Conservation (phyloP, 2,888 invertebrate species). For the Agrochola circellaris region DNA sequence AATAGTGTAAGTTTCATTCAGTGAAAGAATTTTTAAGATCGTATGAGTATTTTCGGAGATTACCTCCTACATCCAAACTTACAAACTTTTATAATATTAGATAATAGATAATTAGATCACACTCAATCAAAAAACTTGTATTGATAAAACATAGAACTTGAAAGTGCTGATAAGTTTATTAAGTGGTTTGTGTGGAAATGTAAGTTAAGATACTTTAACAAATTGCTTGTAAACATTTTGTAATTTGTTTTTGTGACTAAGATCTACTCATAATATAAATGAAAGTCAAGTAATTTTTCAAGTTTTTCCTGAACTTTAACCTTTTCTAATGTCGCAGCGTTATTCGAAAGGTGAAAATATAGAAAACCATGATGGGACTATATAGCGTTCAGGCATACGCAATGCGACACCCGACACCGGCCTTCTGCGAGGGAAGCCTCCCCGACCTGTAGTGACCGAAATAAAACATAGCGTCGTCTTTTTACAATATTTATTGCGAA, state of each 20-base stretch:
- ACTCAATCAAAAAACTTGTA: not conserved
- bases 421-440: constrained; percentile 6
- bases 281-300: constrained; percentile 3
- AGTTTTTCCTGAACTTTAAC: constrained; percentile 43
- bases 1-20: too few species aligned
- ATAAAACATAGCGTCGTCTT: constrained; percentile 55
- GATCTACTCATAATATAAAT: constrained; percentile 13
- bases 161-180: not conserved
- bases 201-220: not conserved
- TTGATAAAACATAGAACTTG: not conserved
- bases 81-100: too few species aligned
- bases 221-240: not conserved
- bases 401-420: constrained; percentile 57
- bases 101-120: too few species aligned
- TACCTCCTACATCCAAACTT: too few species aligned
- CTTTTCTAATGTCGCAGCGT: constrained; percentile 57
- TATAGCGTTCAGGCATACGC: constrained; percentile 54
- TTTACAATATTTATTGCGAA: constrained; percentile 78
- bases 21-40: too few species aligned
- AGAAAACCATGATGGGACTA: constrained; percentile 11
- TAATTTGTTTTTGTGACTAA: not conserved
- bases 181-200: constrained; percentile 16
- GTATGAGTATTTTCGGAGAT: too few species aligned
- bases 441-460: constrained; percentile 9
- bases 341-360: constrained; percentile 54